phyloP scores from a whole-genome alignment of 2,113 vertebrate species.

The Prionailurus viverrinus region DNA sequence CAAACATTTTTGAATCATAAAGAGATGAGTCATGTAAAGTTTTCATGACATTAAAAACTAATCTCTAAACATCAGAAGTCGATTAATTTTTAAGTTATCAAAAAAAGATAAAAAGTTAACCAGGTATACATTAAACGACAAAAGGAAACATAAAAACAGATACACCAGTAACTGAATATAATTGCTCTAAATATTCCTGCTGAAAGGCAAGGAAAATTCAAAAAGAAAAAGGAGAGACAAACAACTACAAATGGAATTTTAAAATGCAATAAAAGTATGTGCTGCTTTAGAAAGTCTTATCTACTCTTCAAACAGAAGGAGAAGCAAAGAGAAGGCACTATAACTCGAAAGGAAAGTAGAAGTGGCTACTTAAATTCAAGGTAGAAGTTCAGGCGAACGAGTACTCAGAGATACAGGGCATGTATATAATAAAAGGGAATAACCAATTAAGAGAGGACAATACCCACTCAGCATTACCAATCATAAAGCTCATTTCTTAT shows the following conservation, averaged over 20 bases:
- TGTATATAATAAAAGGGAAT: not conserved
- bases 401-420: not conserved
- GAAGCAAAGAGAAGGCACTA: not conserved
- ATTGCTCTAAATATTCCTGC: not conserved
- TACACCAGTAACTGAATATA: not conserved
- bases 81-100: not conserved
- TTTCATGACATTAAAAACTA: not conserved
- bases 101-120: not conserved
- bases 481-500: not conserved
- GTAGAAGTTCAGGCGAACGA: not conserved
- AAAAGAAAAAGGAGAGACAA: not conserved
- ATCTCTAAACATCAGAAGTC: not conserved
- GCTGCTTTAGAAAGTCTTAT: not conserved
- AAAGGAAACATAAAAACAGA: not conserved
- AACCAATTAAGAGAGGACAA: not conserved
- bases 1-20: slow-evolving; percentile 32
- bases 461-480: not conserved
- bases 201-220: not conserved
- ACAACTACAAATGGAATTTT: slow-evolving; percentile 3
- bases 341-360: not conserved
- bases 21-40: slow-evolving; percentile 24
- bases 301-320: not conserved
- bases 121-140: not conserved
- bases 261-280: not conserved
- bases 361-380: not conserved